Evolutionary conservation across 1,140 invertebrate species (phyloP).

Genomic region (Hylyphantes graminicola): DNA sequence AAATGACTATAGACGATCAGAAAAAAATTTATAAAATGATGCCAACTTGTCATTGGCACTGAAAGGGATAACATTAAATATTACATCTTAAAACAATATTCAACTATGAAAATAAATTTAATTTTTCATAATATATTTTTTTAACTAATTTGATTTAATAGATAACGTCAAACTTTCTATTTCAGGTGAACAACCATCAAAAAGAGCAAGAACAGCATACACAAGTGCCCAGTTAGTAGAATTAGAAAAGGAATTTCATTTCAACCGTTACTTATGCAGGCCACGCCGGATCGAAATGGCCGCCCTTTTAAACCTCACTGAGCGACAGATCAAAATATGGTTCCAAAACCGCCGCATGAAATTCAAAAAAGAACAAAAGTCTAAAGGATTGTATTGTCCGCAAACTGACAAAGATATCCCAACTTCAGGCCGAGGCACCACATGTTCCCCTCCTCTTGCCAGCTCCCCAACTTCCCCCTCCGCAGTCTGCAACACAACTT

Average conservation of each 20-base stretch:
- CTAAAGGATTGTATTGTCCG: constrained; percentile 51
- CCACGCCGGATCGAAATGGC: constrained; percentile 84
- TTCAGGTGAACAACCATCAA: constrained; percentile 64
- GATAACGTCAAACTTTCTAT: constrained; percentile 5
- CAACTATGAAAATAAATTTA: background rate
- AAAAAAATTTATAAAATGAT: no score
- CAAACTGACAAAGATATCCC: constrained; percentile 31
- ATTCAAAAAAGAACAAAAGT: constrained; percentile 72
- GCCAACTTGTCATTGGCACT: no score
- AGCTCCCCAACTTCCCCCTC: constrained; percentile 21
- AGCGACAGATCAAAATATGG: constrained; percentile 93
- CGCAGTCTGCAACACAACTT: constrained; percentile 12
- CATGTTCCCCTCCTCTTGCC: constrained; percentile 29
- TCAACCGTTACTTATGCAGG: constrained; percentile 81
- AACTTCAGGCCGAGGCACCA: constrained; percentile 6
- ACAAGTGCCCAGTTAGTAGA: constrained; percentile 69
- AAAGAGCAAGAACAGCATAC: constrained; percentile 72
- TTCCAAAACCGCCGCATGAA: constrained; percentile 81
- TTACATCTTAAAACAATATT: background rate
- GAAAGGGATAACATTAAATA: no score
- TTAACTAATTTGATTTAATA: background rate
- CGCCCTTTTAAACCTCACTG: constrained; percentile 77
- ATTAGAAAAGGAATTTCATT: constrained; percentile 77
- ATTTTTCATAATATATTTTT: no score
- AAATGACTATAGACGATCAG: no score